Evolutionary conservation across 2,113 vertebrate species (phyloP), one percentile per base, ranked within the genome.

Genomic region (Syngnathus typhle): DNA sequence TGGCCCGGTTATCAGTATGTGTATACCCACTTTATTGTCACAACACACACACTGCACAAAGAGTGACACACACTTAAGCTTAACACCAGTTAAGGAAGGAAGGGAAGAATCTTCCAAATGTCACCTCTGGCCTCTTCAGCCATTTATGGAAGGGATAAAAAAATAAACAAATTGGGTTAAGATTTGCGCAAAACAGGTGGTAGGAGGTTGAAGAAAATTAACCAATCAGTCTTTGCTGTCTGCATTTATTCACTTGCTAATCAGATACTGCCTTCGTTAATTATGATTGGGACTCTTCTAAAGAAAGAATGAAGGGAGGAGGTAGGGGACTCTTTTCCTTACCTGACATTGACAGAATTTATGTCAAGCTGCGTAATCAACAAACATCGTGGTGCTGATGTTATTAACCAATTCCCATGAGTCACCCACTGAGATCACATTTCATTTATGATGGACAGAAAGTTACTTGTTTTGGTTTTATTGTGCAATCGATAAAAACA

Each of bases 91-190:
- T 78, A 70, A 79, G 70, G 74, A 69, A 51, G 67, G 65, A 79
- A 77, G 68, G 72, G 86, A 82, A 84, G 82, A 87, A 80, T 86
- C 82, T 85, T 88, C 73, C 79, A 87, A 90, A 86, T 91, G 88
- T 91, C 87, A 88, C 84, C 84, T 83, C 73, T 87, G 88, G 84
- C 88, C 85, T 84, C 82, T 82, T 85, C 82, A 90, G 79, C 83
- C 87, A 86, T 89, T 91, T 89, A 91, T 91, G 89, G 89, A 71
- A 78, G 82, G 89, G 89, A 90, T 89, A 87, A 89, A 32, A 32
- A 23, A 91, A 90, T 89, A 85, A 92, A 90, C 88, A 90, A 91
- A 91, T 92, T 88, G 87, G 87, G 78, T 91, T 91, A 92, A 91
- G 89, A 89, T 89, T 90, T 72, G 85, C 87, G 85, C 84, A 83